Evolutionary conservation across 1,140 invertebrate genomes (phyloP), one percentile per base, ranked within the genome.

Genomic region (Caenorhabditis latens): DNA sequence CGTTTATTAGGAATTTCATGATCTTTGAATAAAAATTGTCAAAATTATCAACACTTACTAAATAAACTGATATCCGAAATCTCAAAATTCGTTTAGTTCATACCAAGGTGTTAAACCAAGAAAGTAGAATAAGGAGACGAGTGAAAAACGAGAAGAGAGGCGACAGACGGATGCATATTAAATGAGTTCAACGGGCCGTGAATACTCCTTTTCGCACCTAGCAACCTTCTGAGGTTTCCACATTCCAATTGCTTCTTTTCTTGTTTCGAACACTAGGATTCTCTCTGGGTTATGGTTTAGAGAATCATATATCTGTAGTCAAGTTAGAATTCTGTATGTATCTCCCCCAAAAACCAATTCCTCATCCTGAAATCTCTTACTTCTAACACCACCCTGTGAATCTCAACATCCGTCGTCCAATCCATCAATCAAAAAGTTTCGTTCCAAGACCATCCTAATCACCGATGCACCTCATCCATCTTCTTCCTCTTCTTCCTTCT

Each of bases 121-220:
- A 32, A 32, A 65, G 61, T 71, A 63, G 9, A 63, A 63, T 32
- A 63, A 63, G 21, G 24, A 63, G 65, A 79, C 40, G 46, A 8
- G 24, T 11, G 14, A 9, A 79, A 79, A 79, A 19, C 7, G n/a
- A 50, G 46, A 24, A 48, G 71, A 79, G 71, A 79, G 71, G 46
- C 71, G 71, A 79, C 71, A 79, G 21, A 79, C 71, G 71, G 71
- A 79, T 79, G 71, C 71, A 79, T 79, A 79, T 79, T 42, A 79
- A 79, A 79, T 50, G 71, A 79, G 71, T 50, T 79, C 71, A 79
- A 50, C 71, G 71, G 71, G 46, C 71, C 71, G 71, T 79, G 46
- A 79, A 79, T 50, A 79, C 71, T 79, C 7, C 71, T 79, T 79
- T 79, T 79, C 46, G 21, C 71, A 13, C 71, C 71, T 79, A 79